Conservation (phyloP, 1,140 invertebrate genomes). For the Heliconius nattereri region DNA sequence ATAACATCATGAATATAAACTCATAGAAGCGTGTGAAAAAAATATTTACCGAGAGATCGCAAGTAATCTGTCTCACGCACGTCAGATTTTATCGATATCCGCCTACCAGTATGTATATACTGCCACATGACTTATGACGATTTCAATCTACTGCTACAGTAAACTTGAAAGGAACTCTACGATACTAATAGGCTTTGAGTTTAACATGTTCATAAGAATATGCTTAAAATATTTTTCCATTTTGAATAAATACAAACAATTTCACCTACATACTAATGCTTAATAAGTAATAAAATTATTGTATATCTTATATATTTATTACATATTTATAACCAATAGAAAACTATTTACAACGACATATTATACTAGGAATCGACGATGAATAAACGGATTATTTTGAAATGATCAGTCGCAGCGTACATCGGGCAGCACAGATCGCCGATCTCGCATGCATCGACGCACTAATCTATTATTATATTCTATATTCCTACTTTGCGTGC, state of each 20-base stretch:
- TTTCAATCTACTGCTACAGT: slow-evolving; percentile 29
- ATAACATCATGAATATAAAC: slow-evolving; percentile 19
- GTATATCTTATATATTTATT: no score
- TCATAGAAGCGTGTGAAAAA: slow-evolving; percentile 39
- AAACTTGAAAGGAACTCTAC: slow-evolving; percentile 17
- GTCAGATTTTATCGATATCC: slow-evolving; percentile 41
- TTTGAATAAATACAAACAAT: not conserved
- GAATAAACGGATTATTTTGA: not conserved
- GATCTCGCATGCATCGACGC: slow-evolving; percentile 9
- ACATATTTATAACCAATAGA: no score
- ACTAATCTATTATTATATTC: slow-evolving; percentile 20
- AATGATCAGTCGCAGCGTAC: slow-evolving; percentile 1
- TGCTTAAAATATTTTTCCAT: not conserved
- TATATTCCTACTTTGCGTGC: slow-evolving; percentile 24
- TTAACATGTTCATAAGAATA: not conserved
- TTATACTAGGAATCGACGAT: not conserved
- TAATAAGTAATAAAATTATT: not conserved
- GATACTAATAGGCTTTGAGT: not conserved
- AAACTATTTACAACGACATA: no score
- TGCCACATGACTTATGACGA: slow-evolving; percentile 36
- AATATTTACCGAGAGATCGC: slow-evolving; percentile 39
- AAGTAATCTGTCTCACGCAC: slow-evolving; percentile 42
- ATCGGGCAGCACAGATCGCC: slow-evolving; percentile 2
- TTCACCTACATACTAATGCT: not conserved
- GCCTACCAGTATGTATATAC: slow-evolving; percentile 11